phyloP scores from a whole-genome alignment of 2,888 invertebrate species.

The Oxycera nigricornis region DNA sequence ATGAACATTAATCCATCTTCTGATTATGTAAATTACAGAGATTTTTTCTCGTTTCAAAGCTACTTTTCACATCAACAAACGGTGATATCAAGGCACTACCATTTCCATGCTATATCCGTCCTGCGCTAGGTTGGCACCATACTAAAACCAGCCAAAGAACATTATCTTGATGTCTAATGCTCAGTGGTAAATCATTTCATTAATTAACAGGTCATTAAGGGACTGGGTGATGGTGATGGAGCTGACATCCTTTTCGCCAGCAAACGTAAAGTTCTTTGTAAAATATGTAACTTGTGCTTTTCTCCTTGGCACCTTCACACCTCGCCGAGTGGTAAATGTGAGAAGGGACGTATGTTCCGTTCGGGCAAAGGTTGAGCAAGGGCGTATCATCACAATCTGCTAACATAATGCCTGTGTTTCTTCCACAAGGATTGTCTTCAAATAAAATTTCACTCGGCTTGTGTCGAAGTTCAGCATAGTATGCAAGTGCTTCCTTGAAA shows the following conservation, averaged over 20 bases:
- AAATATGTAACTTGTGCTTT: background rate
- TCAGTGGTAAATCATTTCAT: conserved; percentile 37
- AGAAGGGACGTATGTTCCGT: background rate
- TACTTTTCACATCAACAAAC: conserved; percentile 7
- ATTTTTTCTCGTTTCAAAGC: background rate
- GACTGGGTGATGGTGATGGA: background rate
- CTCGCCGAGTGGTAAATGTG: conserved; percentile 1
- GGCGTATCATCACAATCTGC: background rate
- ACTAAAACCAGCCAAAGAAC: background rate
- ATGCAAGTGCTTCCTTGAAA: too few relatives aligned
- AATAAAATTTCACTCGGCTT: too few relatives aligned
- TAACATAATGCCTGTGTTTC: conserved; percentile 3
- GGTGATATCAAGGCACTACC: background rate
- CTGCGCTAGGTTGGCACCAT: background rate
- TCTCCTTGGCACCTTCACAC: background rate
- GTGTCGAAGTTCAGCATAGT: too few relatives aligned
- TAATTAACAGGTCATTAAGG: conserved; percentile 40
- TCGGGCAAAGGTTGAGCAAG: background rate
- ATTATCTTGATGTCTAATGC: conserved; percentile 30
- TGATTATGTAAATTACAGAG: conserved; percentile 35
- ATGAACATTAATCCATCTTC: conserved; percentile 16
- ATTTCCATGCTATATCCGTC: background rate
- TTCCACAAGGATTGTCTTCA: too few relatives aligned
- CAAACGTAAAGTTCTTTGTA: background rate
- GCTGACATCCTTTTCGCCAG: background rate